These are phyloP conservation scores for Chloroceryle aenea DNA, from an alignment of 2,113 vertebrate genomes.

Conservation along the genomic window DNA sequence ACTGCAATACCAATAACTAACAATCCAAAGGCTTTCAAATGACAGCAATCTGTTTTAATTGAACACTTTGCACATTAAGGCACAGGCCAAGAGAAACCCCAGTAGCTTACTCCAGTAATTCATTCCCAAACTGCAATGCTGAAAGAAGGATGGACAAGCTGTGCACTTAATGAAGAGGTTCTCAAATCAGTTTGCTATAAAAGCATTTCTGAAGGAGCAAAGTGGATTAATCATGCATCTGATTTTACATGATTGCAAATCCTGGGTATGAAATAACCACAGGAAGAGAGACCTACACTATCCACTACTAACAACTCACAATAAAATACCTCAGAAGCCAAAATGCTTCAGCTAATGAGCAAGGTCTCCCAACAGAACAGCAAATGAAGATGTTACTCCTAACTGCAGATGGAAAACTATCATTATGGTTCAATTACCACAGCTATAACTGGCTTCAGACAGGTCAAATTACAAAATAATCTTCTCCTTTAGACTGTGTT, in stretches of 20 bases:
- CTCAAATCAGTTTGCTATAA: neutral
- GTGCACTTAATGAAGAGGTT: rapidly evolving
- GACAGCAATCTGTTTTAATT: neutral
- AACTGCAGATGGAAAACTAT: neutral
- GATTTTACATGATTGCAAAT: neutral
- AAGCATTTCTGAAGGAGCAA: neutral
- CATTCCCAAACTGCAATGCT: neutral
- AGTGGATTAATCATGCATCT: neutral
- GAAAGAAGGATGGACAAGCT: neutral
- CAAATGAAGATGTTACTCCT: neutral
- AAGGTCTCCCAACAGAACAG: neutral
- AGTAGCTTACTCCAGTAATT: neutral
- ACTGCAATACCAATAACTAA: neutral
- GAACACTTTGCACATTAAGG: neutral
- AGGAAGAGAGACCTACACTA: neutral
- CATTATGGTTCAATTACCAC: neutral
- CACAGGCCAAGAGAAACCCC: neutral
- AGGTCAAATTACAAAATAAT: neutral
- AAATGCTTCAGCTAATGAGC: neutral
- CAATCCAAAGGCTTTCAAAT: neutral
- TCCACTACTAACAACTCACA: neutral
- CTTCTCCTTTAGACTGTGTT: neutral
- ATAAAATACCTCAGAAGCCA: neutral
- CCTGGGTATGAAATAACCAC: neutral
- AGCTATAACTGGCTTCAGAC: neutral